Evolutionary conservation across 2,797 vertebrate genomes (phyloP).

Genomic region (Oreochromis grahami): DNA sequence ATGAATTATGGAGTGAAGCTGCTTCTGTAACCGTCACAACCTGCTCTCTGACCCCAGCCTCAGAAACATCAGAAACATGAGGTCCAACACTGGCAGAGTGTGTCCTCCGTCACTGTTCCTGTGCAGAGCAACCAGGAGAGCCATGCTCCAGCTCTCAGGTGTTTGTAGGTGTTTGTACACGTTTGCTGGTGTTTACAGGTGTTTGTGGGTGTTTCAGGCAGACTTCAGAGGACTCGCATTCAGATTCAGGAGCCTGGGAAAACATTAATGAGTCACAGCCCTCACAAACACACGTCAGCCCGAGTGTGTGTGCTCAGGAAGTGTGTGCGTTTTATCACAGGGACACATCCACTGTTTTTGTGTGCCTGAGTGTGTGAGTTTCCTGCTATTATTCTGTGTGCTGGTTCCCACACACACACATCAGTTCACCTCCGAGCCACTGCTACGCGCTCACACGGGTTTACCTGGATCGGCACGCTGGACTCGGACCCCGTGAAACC

Average conservation of each 20-base stretch:
- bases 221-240: background rate
- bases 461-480: background rate
- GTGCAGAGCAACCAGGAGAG: background rate
- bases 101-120: background rate
- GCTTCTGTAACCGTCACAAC: background rate
- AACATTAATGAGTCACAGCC: background rate
- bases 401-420: conserved; percentile 73
- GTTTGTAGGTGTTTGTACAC: background rate
- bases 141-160: background rate
- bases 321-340: conserved; percentile 79
- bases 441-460: background rate
- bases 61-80: background rate
- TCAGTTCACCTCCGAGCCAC: background rate
- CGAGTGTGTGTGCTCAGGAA: conserved; percentile 29
- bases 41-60: background rate
- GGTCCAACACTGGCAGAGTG: background rate
- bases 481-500: background rate
- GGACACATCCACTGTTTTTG: conserved; percentile 75
- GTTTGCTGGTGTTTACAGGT: rapidly evolving
- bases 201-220: background rate
- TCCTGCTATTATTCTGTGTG: conserved; percentile 87
- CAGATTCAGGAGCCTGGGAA: background rate
- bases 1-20: conserved; percentile 45
- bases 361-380: conserved; percentile 77
- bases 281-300: background rate